Conservation (phyloP, 2,888 invertebrate genomes). For the Machimus atricapillus region DNA sequence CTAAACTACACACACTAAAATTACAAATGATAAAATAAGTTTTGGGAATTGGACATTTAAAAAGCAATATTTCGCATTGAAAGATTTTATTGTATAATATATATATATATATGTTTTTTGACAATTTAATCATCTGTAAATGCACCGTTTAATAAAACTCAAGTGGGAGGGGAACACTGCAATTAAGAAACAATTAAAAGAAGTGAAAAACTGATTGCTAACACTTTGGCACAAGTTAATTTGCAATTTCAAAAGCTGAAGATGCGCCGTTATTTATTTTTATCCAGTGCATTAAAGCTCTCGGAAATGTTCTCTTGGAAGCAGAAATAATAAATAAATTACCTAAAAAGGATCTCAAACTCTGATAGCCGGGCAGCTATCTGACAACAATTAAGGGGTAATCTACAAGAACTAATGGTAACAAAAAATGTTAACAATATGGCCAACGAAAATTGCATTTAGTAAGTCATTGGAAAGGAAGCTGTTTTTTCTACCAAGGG, state of each 20-base stretch:
- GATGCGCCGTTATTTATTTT: background rate
- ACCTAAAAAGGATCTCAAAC: background rate
- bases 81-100: conserved; percentile 31
- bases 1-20: background rate
- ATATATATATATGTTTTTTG: background rate
- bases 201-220: background rate
- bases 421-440: conserved; percentile 26
- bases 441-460: conserved; percentile 24
- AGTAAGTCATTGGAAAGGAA: background rate
- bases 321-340: background rate
- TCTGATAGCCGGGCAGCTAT: background rate
- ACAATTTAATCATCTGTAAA: conserved; percentile 13
- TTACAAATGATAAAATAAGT: background rate
- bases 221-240: conserved; percentile 26
- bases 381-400: background rate
- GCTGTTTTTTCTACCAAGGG: conserved; percentile 61
- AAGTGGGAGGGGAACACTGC: background rate
- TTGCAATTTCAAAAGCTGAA: conserved; percentile 14
- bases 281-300: conserved; percentile 9
- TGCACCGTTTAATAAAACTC: conserved; percentile 8
- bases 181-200: background rate
- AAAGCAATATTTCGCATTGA: background rate
- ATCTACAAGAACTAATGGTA: background rate
- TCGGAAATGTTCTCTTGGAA: background rate
- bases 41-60: background rate